A percentile compares a stretch with the other conserved stretches of the same genome.
Evolutionary conservation across 1,140 invertebrate genomes (phyloP).

Genomic region (Drosophila nannoptera): DNA sequence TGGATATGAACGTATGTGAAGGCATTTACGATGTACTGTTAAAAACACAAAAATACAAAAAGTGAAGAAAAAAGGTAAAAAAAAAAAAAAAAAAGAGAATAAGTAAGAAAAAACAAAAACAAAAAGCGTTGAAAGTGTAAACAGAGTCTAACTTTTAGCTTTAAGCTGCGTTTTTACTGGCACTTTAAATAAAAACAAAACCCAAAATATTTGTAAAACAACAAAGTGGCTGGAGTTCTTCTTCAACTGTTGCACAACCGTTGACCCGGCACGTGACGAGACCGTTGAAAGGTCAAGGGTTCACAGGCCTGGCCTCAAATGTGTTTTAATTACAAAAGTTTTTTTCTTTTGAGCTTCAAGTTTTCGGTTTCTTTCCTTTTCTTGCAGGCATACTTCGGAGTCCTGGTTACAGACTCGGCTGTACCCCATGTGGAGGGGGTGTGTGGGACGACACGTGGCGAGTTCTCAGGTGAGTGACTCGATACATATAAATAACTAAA

Average conservation of each 20-base stretch:
- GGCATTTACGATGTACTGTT: constrained; percentile 71
- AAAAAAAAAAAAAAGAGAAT: constrained; percentile 33
- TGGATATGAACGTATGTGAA: constrained; percentile 35
- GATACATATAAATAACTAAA: no score
- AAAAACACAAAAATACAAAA: constrained; percentile 57
- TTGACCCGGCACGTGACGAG: background rate
- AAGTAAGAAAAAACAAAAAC: constrained; percentile 29
- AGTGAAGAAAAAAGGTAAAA: constrained; percentile 25
- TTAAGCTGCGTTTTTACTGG: constrained; percentile 78
- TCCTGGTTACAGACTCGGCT: no score
- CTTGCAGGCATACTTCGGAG: no score
- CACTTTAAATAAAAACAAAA: constrained; percentile 76
- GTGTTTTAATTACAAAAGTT: constrained; percentile 24
- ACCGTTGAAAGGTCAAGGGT: background rate
- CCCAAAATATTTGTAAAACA: constrained; percentile 68
- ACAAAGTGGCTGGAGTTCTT: background rate
- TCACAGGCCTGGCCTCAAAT: background rate
- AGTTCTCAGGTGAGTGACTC: no score
- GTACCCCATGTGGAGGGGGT: no score
- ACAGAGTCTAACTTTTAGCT: constrained; percentile 78
- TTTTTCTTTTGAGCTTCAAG: background rate
- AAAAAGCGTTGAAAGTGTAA: constrained; percentile 75
- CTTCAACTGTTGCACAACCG: background rate
- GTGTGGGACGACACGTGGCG: no score
- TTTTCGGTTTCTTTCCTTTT: background rate